Base-by-base conservation (phyloP, 2,888 invertebrate genomes). In the Diarsia brunnea region DNA sequence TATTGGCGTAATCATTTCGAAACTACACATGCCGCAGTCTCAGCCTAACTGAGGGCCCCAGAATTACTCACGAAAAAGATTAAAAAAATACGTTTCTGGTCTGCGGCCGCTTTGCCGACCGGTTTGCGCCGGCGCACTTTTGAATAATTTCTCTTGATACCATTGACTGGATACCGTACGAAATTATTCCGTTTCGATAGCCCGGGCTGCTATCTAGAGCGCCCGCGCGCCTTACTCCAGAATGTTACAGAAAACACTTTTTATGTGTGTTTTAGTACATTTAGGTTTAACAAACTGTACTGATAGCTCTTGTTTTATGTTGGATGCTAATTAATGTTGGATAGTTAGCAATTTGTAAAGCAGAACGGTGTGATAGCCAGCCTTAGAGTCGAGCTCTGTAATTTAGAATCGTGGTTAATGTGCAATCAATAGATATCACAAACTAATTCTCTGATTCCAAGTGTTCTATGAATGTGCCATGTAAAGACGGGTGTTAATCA, bases 81-180 rank as follows among this genome's bases (percentile, higher is more conserved):
- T 74, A 87, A 88, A 89, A 47, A 89, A 87, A 86, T 79, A 71
- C 79, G 60, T 78, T 82, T 71, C 81, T 77, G 73, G 79, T 74
- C 64, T 72, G 86, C 85, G 86, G 86, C 78, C 73, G 84, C 78
- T 78, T 73, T 77, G 86, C 73, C 73, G 85, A 91, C 91, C 91
- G 90, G 91, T 91, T 90, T 84, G 78, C 78, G 75, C 74, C 71
- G 80, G 79, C 87, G 84, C 85, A 86, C 87, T 90, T 90, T 89
- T 88, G 91, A 91, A 90, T 90, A 90, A 90, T 91, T 90, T 91
- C 90, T 86, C 87, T 81, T 79, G 81, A 88, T 72, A 72, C 8
- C 38, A 51, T 78, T 79, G 79, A 87, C 72, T 72, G 43, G 72
- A 72, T 84, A 87, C 87, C 84, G 85, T 85, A 81, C 82, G 82